phyloP scores from a whole-genome alignment of 2,113 vertebrate genomes.

The Geococcyx californianus region DNA sequence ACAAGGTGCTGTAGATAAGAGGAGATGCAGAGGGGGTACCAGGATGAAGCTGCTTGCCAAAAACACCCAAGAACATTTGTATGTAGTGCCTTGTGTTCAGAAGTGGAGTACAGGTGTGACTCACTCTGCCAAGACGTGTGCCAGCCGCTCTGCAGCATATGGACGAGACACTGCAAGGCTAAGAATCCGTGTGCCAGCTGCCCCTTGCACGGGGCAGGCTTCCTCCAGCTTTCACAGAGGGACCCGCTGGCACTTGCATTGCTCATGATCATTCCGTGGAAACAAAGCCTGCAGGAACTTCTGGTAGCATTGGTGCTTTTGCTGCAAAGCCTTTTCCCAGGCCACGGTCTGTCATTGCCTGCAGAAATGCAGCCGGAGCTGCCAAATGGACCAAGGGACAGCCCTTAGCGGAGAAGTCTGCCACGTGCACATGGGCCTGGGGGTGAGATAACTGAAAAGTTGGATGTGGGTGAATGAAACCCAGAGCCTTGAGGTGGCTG shows the following conservation, averaged over 20 bases:
- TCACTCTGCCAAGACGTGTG: background rate
- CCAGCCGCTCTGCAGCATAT: background rate
- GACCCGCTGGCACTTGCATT: background rate
- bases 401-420: background rate
- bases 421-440: rapidly evolving
- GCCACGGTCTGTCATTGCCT: background rate
- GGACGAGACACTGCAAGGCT: background rate
- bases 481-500: background rate
- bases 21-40: background rate
- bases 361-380: background rate
- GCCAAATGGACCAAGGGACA: background rate
- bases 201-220: background rate
- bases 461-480: background rate
- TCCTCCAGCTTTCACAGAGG: background rate
- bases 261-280: background rate
- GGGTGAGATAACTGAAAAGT: background rate
- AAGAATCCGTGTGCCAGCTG: background rate
- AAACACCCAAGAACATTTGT: background rate
- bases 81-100: background rate
- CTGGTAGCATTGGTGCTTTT: rapidly evolving
- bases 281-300: background rate
- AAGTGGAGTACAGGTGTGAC: constrained; percentile 12
- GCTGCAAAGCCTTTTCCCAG: background rate
- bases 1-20: constrained; percentile 27
- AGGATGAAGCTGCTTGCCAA: background rate